Evolutionary conservation across 2,113 vertebrate genomes (phyloP), one percentile per base, ranked within the genome.

Genomic region (Kryptolebias marmoratus): DNA sequence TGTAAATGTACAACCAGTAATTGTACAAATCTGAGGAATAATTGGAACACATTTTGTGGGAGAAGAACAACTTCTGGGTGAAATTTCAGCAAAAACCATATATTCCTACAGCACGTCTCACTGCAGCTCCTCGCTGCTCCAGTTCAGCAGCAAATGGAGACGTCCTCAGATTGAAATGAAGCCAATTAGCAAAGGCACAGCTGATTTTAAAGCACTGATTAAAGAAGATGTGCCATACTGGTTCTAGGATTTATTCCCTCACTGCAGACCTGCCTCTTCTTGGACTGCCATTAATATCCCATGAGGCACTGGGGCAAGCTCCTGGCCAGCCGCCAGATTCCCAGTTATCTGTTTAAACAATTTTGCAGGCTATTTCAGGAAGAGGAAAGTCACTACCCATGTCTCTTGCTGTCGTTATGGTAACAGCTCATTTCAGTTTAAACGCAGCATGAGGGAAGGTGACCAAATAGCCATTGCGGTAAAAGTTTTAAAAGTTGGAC

Each of bases 341-440:
- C 82, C 82, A 72, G 88, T 94, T 93, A 93, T 93, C 90, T 89
- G 88, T 93, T 94, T 91, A 93, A 92, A 91, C 91, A 90, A 92
- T 94, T 93, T 90, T 86, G 73, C 78, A 75, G 80, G 81, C 89
- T 94, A 93, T 94, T 94, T 93, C 88, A 92, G 90, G 91, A 90
- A 81, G 82, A 83, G 86, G 88, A 79, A 89, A 89, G 76, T 83
- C 48, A 44, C 77, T 77, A 68, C 87, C 75, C 68, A 80, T 76
- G 63, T 56, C 68, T 84, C 68, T 67, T 12, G 5, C 58, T 11
- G 78, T 85, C 87, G 85, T 85, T 84, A 92, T 88, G 87, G 91
- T 85, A 93, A 93, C 89, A 73, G 76, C 79, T 79, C 73, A 77
- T 71, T 85, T 87, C 81, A 82, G 81, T 84, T 84, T 73, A 75